Percentiles rank a stretch among this genome's conserved stretches.
phyloP scores from a whole-genome alignment of 2,888 invertebrate genomes.

The Resseliella maxima region DNA sequence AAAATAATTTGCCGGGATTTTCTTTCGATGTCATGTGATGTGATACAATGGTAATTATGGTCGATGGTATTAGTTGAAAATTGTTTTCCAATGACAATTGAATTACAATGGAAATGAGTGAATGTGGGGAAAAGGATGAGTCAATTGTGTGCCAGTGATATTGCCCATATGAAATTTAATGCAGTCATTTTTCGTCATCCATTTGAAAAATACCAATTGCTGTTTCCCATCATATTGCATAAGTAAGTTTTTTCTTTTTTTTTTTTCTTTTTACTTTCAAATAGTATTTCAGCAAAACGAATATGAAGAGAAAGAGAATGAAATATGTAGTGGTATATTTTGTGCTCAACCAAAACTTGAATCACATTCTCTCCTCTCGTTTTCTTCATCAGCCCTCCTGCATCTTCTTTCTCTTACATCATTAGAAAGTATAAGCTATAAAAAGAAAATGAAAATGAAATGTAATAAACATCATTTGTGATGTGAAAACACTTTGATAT shows the following conservation, averaged over 20 bases:
- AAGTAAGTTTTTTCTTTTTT: no score
- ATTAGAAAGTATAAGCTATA: no score
- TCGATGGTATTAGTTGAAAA: neutral
- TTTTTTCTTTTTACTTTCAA: no score
- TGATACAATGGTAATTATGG: neutral
- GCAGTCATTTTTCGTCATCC: neutral
- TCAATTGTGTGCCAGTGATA: neutral
- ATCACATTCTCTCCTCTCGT: no score
- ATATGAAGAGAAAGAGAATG: no score
- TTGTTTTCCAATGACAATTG: neutral
- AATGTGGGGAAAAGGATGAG: neutral
- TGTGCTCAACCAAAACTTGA: no score
- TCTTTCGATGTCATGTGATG: neutral
- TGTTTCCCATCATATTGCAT: no score
- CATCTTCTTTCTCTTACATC: no score
- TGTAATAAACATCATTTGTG: neutral
- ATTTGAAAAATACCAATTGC: neutral
- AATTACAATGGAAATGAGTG: slow-evolving; percentile 2
- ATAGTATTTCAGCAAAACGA: no score
- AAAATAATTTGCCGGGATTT: neutral
- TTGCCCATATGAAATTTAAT: no score
- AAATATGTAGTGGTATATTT: no score
- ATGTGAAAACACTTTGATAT: neutral
- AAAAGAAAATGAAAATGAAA: neutral
- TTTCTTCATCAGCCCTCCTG: no score